These are phyloP conservation scores for Anagrus nilaparvatae DNA, from an alignment of 1,140 invertebrate genomes.

Conservation along the genomic window DNA sequence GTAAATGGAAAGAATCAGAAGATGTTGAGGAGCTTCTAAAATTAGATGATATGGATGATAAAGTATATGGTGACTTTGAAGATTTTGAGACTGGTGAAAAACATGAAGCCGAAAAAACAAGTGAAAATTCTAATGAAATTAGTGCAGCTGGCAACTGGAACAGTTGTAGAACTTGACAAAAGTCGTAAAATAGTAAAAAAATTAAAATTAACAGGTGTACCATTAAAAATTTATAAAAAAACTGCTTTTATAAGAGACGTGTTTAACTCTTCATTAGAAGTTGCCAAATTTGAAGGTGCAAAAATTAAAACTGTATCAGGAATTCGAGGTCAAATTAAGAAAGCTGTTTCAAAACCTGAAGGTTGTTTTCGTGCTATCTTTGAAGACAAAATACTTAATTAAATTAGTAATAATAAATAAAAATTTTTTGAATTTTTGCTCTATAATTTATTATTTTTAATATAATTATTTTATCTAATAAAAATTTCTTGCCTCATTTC, in stretches of 20 bases:
- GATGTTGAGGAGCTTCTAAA: slow-evolving; percentile 82
- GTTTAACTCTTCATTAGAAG: slow-evolving; percentile 89
- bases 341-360: slow-evolving; percentile 71
- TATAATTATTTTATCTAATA: too few relatives aligned
- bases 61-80: slow-evolving; percentile 91
- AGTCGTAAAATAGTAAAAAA: slow-evolving; percentile 93
- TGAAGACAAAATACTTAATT: slow-evolving; percentile 96
- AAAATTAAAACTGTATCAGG: slow-evolving; percentile 93
- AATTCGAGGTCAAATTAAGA: slow-evolving; percentile 96
- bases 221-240: slow-evolving; percentile 92
- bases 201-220: slow-evolving; percentile 87
- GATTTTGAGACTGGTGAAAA: slow-evolving; percentile 83
- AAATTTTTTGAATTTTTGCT: too few relatives aligned
- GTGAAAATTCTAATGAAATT: slow-evolving; percentile 28
- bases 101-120: slow-evolving; percentile 30
- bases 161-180: slow-evolving; percentile 90
- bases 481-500: too few relatives aligned
- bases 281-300: slow-evolving; percentile 96
- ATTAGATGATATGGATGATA: slow-evolving; percentile 75
- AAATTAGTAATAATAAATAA: too few relatives aligned
- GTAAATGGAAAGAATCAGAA: slow-evolving; percentile 85
- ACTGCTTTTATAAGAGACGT: slow-evolving; percentile 96
- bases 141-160: slow-evolving; percentile 67
- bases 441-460: too few relatives aligned
- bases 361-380: slow-evolving; percentile 94